Percentiles rank a stretch among this genome's conserved stretches.
Evolutionary conservation across 2,888 invertebrate species (phyloP).

Genomic region (Xestia ashworthii): DNA sequence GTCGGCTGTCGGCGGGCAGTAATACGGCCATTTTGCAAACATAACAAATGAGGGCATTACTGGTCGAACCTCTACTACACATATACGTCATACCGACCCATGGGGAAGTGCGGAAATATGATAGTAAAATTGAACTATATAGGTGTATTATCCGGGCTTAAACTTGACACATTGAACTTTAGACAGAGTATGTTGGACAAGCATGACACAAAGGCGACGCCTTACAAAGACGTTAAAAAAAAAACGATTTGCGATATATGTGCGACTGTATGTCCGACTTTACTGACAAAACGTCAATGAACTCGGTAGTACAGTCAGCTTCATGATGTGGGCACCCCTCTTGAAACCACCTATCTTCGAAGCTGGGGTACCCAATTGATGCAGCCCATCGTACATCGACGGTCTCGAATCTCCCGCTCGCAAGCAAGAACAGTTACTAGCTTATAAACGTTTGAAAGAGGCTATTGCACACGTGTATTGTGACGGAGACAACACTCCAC

Average conservation of each 20-base stretch:
- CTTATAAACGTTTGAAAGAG: not conserved
- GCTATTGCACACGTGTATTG: not conserved
- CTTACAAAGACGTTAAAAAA: not conserved
- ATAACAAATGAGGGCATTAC: conserved; percentile 88
- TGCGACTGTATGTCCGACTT: not conserved
- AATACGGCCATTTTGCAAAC: conserved; percentile 83
- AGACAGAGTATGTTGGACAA: not conserved
- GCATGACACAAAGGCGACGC: not conserved
- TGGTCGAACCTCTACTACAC: conserved; percentile 74
- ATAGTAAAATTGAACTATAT: conserved; percentile 21
- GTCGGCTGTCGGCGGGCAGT: conserved; percentile 80
- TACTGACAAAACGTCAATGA: not conserved
- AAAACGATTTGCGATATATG: not conserved
- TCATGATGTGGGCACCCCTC: too few species aligned
- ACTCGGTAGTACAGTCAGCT: too few species aligned
- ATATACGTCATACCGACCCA: conserved; percentile 73
- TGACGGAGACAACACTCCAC: not conserved
- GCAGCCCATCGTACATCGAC: too few species aligned
- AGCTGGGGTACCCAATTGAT: too few species aligned
- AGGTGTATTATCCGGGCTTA: not conserved
- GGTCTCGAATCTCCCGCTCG: too few species aligned
- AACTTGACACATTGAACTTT: not conserved
- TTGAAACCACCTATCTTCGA: too few species aligned
- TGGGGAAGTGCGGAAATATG: conserved; percentile 49
- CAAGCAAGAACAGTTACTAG: too few species aligned